These are phyloP conservation scores for Cylindroiulus punctatus DNA, from an alignment of 2,888 invertebrate species.

Conservation along the genomic window DNA sequence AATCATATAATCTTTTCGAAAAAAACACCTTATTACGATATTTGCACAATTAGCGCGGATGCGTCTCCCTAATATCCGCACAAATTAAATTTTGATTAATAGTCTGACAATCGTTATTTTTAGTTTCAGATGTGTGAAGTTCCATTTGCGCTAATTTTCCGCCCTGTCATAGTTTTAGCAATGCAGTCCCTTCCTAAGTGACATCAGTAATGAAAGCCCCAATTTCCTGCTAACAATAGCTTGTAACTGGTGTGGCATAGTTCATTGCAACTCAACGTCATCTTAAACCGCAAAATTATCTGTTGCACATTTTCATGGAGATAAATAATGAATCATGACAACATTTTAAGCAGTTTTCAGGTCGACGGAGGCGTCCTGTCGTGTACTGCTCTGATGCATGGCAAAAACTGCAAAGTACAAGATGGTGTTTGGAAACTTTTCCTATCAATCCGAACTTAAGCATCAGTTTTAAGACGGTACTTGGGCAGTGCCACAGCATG, in stretches of 20 bases:
- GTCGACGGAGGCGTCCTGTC: neutral
- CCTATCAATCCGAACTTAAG: neutral
- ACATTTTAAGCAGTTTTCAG: neutral
- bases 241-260: neutral
- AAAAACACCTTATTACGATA: neutral
- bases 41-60: neutral
- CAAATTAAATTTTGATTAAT: neutral
- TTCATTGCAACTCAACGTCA: neutral
- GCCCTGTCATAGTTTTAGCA: neutral
- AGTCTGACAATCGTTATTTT: neutral
- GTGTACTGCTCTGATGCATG: neutral
- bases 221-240: neutral
- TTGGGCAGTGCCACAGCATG: neutral
- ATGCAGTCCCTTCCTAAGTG: neutral
- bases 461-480: neutral
- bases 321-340: constrained; percentile 19
- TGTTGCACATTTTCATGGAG: constrained; percentile 14
- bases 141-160: neutral
- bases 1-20: neutral
- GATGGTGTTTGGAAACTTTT: neutral
- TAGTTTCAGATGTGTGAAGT: neutral
- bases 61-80: neutral
- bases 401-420: neutral
- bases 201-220: neutral
- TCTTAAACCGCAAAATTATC: constrained; percentile 35